phyloP scores from a whole-genome alignment of 2,888 invertebrate genomes.

The Drosophila robusta region DNA sequence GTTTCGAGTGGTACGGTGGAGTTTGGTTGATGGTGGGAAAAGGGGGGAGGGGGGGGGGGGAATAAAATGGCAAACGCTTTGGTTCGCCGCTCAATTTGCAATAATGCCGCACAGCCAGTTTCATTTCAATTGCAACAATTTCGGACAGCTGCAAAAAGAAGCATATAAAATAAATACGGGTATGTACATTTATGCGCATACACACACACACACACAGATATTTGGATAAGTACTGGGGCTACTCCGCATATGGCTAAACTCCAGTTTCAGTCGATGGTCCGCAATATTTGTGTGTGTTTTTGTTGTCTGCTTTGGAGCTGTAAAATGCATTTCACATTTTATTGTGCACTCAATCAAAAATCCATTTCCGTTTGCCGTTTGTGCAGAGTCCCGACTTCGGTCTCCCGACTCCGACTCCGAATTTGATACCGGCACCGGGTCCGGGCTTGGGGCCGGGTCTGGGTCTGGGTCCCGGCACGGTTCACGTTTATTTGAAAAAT shows the following conservation, averaged over 20 bases:
- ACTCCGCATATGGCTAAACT: conserved; percentile 50
- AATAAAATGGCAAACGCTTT: conserved; percentile 38
- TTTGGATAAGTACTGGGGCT: conserved; percentile 15
- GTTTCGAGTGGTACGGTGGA: conserved; percentile 15
- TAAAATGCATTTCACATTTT: conserved; percentile 79
- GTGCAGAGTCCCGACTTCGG: conserved; percentile 26
- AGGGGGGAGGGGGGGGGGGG: neutral
- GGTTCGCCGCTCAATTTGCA: conserved; percentile 61
- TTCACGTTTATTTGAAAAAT: conserved; percentile 42
- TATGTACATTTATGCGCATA: conserved; percentile 8
- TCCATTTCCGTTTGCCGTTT: conserved; percentile 77
- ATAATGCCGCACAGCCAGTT: conserved; percentile 56
- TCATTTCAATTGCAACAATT: conserved; percentile 66
- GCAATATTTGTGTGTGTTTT: conserved; percentile 36
- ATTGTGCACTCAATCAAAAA: conserved; percentile 80
- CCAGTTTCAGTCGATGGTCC: conserved; percentile 34
- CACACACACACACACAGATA: neutral
- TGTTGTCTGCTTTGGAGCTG: conserved; percentile 61
- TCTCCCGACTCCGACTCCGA: conserved; percentile 9
- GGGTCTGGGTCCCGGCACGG: conserved; percentile 8
- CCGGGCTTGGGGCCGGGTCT: too few relatives aligned
- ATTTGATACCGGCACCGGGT: neutral
- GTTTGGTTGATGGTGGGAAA: too few relatives aligned
- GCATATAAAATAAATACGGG: conserved; percentile 21
- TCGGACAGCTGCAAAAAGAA: conserved; percentile 33